Conservation (phyloP, 2,888 invertebrate genomes). For the Hanleya hanleyi region DNA sequence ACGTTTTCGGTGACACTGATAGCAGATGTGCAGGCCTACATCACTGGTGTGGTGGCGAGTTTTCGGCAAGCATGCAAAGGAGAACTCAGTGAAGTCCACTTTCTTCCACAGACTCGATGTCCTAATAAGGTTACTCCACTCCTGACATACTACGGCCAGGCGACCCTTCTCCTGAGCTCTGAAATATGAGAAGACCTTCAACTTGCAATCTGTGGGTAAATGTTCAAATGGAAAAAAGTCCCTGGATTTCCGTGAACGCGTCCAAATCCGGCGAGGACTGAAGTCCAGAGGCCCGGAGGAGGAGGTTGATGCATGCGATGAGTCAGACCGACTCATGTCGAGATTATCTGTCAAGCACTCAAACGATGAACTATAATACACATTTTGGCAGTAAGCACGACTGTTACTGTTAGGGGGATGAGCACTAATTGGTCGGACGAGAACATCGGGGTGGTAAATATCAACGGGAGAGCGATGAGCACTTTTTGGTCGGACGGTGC, state of each 20-base stretch:
- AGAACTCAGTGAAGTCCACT: slow-evolving; percentile 65
- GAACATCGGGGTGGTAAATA: not conserved
- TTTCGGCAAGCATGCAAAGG: slow-evolving; percentile 54
- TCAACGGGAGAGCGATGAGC: not conserved
- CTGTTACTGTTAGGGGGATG: too few relatives aligned
- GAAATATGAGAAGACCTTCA: slow-evolving; percentile 67
- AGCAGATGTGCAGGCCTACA: slow-evolving; percentile 47
- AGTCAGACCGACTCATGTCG: too few relatives aligned
- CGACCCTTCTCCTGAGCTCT: slow-evolving; percentile 60
- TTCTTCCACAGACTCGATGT: slow-evolving; percentile 63
- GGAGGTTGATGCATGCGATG: too few relatives aligned
- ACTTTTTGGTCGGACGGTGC: not conserved
- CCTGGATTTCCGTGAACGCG: not conserved
- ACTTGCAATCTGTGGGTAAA: slow-evolving; percentile 64
- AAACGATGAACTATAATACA: not conserved
- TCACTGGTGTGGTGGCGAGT: slow-evolving; percentile 43
- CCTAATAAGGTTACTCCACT: slow-evolving; percentile 59
- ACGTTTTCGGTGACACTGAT: slow-evolving; percentile 57
- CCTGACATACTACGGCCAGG: slow-evolving; percentile 55
- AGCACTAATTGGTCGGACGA: not conserved
- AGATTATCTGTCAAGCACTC: not conserved
- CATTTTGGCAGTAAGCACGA: not conserved
- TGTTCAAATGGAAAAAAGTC: slow-evolving; percentile 59
- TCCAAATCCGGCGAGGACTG: not conserved
- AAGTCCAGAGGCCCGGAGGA: not conserved